A percentile compares a stretch with the other conserved stretches of the same genome.
phyloP scores from a whole-genome alignment of 2,888 invertebrate species.

The Eupithecia exiguata region DNA sequence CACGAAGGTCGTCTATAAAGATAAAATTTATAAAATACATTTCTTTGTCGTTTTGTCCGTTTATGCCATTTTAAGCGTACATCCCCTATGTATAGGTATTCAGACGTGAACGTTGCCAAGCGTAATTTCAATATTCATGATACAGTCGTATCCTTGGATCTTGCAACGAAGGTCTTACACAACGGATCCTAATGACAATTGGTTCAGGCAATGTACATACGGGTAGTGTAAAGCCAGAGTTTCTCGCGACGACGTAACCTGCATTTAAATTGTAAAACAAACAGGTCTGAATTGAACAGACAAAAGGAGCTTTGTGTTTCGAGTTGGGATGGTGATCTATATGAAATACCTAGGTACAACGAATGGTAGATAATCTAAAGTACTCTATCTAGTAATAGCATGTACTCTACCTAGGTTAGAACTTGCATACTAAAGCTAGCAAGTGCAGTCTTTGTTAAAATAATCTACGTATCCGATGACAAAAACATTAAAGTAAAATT shows the following conservation, averaged over 20 bases:
- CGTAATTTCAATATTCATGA: slow-evolving; percentile 22
- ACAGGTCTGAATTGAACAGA: slow-evolving; percentile 57
- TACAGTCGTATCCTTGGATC: slow-evolving; percentile 9
- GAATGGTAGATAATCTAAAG: neutral
- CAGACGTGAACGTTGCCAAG: neutral
- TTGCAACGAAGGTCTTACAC: slow-evolving; percentile 15
- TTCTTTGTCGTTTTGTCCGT: too few relatives aligned
- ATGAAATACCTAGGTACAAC: slow-evolving; percentile 30
- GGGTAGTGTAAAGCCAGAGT: slow-evolving; percentile 44
- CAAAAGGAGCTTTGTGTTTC: slow-evolving; percentile 58
- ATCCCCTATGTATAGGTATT: neutral
- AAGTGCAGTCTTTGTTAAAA: too few relatives aligned
- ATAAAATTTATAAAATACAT: too few relatives aligned
- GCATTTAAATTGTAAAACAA: slow-evolving; percentile 67
- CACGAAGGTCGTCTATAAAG: too few relatives aligned
- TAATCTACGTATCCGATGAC: too few relatives aligned
- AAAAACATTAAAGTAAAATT: too few relatives aligned
- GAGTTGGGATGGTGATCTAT: slow-evolving; percentile 55
- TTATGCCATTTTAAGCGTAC: too few relatives aligned
- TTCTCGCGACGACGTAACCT: slow-evolving; percentile 52
- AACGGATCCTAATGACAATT: slow-evolving; percentile 37
- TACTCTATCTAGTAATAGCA: neutral
- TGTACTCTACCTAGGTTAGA: neutral
- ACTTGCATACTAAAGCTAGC: neutral
- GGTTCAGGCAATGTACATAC: slow-evolving; percentile 41